A percentile compares a stretch with the other conserved stretches of the same genome.
These are phyloP conservation scores for Oxyteleia sp. DNA, from an alignment of 2,888 invertebrate genomes.

Conservation along the genomic window DNA sequence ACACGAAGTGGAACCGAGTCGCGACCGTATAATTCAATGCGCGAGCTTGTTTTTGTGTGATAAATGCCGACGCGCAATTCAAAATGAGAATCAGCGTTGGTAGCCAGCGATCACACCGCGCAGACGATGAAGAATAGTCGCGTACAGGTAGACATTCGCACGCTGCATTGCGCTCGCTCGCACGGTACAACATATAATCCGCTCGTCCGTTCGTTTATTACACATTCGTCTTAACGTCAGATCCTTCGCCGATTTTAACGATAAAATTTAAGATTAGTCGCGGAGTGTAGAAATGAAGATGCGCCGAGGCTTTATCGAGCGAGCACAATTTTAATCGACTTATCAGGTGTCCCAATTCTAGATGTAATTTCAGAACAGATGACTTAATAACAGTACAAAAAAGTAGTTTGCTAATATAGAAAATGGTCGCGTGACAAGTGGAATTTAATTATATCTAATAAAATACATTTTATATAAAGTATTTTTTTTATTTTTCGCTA, in stretches of 20 bases:
- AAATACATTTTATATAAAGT: too few species aligned
- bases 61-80: constrained; percentile 70
- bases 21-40: constrained; percentile 70
- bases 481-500: too few species aligned
- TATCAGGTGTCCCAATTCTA: not conserved
- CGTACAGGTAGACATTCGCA: constrained; percentile 38
- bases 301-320: not conserved
- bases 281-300: not conserved
- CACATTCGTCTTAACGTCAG: constrained; percentile 39
- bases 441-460: too few species aligned
- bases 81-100: constrained; percentile 63
- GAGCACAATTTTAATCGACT: not conserved
- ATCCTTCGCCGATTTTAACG: constrained; percentile 15
- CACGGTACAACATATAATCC: constrained; percentile 41
- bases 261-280: constrained; percentile 4
- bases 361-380: too few species aligned
- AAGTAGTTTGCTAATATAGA: too few species aligned
- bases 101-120: constrained; percentile 15
- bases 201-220: constrained; percentile 32
- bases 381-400: too few species aligned
- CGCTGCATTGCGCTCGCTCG: constrained; percentile 33
- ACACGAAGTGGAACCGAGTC: constrained; percentile 1
- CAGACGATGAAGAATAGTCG: constrained; percentile 34
- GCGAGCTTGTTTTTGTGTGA: constrained; percentile 74
- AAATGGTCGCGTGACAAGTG: too few species aligned